Evolutionary conservation across 2,797 vertebrate genomes (phyloP), one percentile per base, ranked within the genome.

Genomic region (Hypotaenidia philippensis): DNA sequence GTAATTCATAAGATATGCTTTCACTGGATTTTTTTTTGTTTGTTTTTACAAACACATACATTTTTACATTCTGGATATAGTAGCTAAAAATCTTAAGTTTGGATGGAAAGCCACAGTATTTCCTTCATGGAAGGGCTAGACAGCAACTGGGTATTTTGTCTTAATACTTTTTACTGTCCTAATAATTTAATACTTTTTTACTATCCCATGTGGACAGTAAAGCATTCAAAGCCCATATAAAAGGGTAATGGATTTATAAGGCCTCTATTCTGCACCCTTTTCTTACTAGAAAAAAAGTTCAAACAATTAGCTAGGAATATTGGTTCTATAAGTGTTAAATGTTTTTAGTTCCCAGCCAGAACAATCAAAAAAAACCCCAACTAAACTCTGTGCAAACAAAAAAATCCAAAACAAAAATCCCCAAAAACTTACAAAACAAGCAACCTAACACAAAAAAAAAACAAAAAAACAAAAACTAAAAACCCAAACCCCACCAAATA

Each of bases 381-480:
- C 49, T 47, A 17, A 9, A 0, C 4, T 19, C 41, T 20, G 57
- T 1, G 1, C 8, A 44, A 44, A 10, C 41, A 44, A 44, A 27
- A 52, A 52, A 27, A 27, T 21, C 44, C 45, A 47, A 21, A 47
- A 21, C 21, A 21, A 47, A 47, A 47, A 44, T 18, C 41, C 41
- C 18, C 45, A 47, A 47, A 47, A 47, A 47, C 20, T 47, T 44
- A 44, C 41, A 44, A 44, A 44, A 44, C 41, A 47, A 47, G 21
- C 45, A 47, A 47, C 20, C 44, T 21, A 21, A 45, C 44, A 45
- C 36, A 45, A 21, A 45, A 22, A 22, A 18, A 41, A 41, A 34
- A 34, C 41, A 44, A 44, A 44, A 38, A 38, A 38, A 38, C 12
- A 5, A 12, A 40, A 13, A 13, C 13, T 5, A 40, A 40, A 40